Conservation (phyloP, 2,888 invertebrate species). For the Penaeus monodon region DNA sequence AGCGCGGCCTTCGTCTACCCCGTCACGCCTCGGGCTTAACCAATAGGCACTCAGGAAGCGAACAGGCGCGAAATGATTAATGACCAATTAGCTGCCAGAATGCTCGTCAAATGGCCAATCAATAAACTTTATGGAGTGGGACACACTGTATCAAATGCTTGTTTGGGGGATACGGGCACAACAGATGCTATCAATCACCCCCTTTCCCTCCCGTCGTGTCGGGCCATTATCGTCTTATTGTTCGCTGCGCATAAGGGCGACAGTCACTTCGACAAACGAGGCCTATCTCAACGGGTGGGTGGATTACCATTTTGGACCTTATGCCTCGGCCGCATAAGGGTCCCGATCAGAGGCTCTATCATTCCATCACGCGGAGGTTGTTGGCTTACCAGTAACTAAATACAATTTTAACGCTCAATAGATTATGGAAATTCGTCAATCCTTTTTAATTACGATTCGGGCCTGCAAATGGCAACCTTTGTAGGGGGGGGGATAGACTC, state of each 20-base stretch:
- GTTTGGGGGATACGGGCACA: constrained; percentile 31
- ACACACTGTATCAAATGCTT: constrained; percentile 54
- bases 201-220: no score
- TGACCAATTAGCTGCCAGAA: constrained; percentile 52
- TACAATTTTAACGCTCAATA: constrained; percentile 37
- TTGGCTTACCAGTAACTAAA: constrained; percentile 21
- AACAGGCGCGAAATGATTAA: constrained; percentile 54
- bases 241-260: neutral
- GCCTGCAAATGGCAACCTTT: no score
- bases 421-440: constrained; percentile 37
- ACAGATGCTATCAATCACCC: constrained; percentile 49
- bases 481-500: no score
- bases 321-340: neutral
- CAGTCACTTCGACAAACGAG: neutral
- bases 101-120: constrained; percentile 58
- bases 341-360: neutral
- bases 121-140: constrained; percentile 58
- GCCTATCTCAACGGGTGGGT: neutral
- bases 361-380: neutral
- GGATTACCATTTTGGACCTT: constrained; percentile 1
- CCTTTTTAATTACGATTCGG: constrained; percentile 22
- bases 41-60: constrained; percentile 50
- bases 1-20: constrained; percentile 18
- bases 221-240: neutral
- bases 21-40: constrained; percentile 47